These are phyloP conservation scores for Plemyria rubiginata DNA, from an alignment of 2,888 invertebrate genomes.

Conservation along the genomic window DNA sequence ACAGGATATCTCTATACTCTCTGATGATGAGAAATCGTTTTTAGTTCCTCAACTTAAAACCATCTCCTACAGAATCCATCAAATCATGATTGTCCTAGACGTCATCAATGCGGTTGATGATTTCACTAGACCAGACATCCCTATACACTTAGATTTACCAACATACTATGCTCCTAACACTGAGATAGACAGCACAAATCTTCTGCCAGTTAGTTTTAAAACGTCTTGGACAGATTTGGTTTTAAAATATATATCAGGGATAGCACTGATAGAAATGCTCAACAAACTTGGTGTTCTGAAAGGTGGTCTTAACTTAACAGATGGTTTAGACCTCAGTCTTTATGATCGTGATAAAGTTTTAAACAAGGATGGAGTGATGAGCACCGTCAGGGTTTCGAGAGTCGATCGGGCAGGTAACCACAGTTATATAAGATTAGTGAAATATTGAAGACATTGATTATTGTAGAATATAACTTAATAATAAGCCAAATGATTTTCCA, in stretches of 20 bases:
- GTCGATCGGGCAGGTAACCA: conserved; percentile 18
- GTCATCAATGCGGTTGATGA: conserved; percentile 48
- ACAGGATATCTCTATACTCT: too few species aligned
- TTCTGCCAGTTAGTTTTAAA: conserved; percentile 4
- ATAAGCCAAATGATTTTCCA: conserved; percentile 1
- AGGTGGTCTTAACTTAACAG: conserved; percentile 40
- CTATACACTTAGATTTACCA: conserved; percentile 48
- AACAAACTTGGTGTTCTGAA: conserved; percentile 44
- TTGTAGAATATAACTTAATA: background rate
- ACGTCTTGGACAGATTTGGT: conserved; percentile 43
- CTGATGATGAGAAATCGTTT: background rate
- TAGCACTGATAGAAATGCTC: conserved; percentile 37
- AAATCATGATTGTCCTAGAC: conserved; percentile 41
- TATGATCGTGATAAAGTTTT: conserved; percentile 31
- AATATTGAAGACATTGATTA: background rate
- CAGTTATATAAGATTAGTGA: background rate
- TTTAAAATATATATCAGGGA: conserved; percentile 46
- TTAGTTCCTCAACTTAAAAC: conserved; percentile 7
- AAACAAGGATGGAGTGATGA: conserved; percentile 11
- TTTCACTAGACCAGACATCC: conserved; percentile 41
- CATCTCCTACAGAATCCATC: conserved; percentile 40
- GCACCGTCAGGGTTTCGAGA: background rate
- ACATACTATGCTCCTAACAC: conserved; percentile 46
- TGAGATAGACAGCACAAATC: conserved; percentile 18
- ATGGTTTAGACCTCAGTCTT: conserved; percentile 40